Evolutionary conservation across 2,113 vertebrate genomes (phyloP).

Genomic region (Myxocyprinus asiaticus): DNA sequence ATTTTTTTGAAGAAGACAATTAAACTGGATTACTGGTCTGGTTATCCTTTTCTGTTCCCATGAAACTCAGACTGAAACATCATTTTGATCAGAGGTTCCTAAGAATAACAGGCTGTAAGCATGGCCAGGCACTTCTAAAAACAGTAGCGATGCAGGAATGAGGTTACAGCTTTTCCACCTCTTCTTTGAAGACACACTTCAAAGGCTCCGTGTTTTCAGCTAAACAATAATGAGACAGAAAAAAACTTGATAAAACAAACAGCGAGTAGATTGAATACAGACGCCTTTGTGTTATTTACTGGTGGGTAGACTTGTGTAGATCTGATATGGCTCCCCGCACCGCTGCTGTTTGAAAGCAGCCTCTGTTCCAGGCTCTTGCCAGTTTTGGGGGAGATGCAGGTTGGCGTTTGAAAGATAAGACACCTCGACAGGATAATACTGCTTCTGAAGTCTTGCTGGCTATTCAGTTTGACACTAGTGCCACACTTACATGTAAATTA

Average conservation of each 20-base stretch:
- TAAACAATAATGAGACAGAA: constrained; percentile 44
- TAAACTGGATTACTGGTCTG: neutral
- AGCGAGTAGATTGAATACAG: constrained; percentile 54
- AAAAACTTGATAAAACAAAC: constrained; percentile 44
- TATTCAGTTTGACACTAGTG: constrained; percentile 59
- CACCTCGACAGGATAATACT: constrained; percentile 65
- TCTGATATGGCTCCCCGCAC: constrained; percentile 54
- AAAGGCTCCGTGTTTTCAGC: constrained; percentile 40
- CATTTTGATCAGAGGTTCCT: neutral
- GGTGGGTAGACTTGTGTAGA: constrained; percentile 60
- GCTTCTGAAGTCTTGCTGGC: constrained; percentile 60
- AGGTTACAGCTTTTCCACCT: constrained; percentile 24
- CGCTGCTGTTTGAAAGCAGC: constrained; percentile 50
- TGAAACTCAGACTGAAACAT: neutral
- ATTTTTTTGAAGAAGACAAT: neutral
- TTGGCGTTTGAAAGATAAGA: constrained; percentile 66
- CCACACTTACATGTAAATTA: constrained; percentile 59
- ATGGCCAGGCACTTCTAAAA: neutral
- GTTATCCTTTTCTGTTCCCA: neutral
- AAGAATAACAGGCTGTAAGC: constrained; percentile 1
- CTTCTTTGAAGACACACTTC: constrained; percentile 47
- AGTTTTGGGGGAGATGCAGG: constrained; percentile 54
- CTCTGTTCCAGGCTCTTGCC: constrained; percentile 6
- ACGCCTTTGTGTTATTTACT: constrained; percentile 57
- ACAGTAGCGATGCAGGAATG: neutral